Evolutionary conservation across 2,797 vertebrate genomes (phyloP).

Genomic region (Gila robusta): DNA sequence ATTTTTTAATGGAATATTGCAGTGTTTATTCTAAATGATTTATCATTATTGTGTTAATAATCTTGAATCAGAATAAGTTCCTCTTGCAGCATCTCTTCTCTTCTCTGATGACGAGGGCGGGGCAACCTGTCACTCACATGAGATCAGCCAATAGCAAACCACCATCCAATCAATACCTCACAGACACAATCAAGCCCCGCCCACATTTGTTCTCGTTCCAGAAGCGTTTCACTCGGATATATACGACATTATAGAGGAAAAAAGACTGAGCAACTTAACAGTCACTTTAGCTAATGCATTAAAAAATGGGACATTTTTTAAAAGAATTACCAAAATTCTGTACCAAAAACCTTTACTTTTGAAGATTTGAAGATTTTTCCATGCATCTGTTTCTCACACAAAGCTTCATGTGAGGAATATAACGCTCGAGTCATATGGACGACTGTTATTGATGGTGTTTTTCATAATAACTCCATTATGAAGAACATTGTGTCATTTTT

Average conservation of each 20-base stretch:
- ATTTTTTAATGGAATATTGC: neutral
- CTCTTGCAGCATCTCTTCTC: neutral
- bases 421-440: neutral
- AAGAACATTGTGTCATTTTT: neutral
- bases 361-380: neutral
- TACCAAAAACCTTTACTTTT: too few species aligned
- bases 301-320: neutral
- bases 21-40: neutral
- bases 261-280: too few species aligned
- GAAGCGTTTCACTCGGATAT: too few species aligned
- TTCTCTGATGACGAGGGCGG: neutral
- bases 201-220: too few species aligned
- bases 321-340: too few species aligned
- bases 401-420: neutral
- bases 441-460: neutral
- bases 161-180: neutral
- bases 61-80: neutral
- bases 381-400: neutral
- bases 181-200: too few species aligned
- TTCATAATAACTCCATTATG: too few species aligned
- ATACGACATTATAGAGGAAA: fast-evolving
- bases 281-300: neutral
- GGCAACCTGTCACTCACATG: neutral
- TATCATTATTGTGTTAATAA: neutral
- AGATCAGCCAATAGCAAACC: neutral